Percentiles rank a stretch among this genome's conserved stretches.
Conservation (phyloP, 2,888 invertebrate genomes). For the Lagria hirta region DNA sequence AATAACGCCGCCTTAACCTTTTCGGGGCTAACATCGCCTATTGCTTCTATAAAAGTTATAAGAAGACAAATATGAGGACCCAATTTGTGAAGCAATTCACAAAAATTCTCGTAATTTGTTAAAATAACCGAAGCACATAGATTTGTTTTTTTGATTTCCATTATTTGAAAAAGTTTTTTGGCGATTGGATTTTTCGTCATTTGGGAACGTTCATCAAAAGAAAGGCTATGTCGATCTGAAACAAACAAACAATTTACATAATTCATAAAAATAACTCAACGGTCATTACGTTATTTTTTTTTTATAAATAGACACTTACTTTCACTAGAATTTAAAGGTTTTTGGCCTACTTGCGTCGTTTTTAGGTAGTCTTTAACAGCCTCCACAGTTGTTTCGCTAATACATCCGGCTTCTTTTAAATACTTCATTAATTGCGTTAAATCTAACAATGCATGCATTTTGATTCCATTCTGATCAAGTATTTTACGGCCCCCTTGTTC, state of each 20-base stretch:
- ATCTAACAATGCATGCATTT: conserved; percentile 69
- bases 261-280: too few relatives aligned
- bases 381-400: conserved; percentile 61
- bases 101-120: conserved; percentile 66
- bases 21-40: conserved; percentile 73
- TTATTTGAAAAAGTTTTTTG: conserved; percentile 70
- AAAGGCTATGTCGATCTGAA: conserved; percentile 55
- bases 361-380: conserved; percentile 61
- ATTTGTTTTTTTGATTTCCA: conserved; percentile 83
- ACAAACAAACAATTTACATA: too few relatives aligned
- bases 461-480: conserved; percentile 68
- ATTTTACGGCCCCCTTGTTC: conserved; percentile 86
- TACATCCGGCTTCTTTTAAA: conserved; percentile 64
- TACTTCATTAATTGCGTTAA: conserved; percentile 65
- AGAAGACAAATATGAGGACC: conserved; percentile 85
- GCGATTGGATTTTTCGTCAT: conserved; percentile 64
- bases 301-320: conserved; percentile 4
- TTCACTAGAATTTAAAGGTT: too few relatives aligned
- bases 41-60: conserved; percentile 88
- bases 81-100: conserved; percentile 71
- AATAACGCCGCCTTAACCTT: conserved; percentile 66
- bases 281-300: conserved; percentile 4
- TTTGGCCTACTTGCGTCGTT: conserved; percentile 55
- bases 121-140: conserved; percentile 90
- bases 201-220: conserved; percentile 64